Base-by-base conservation (phyloP, 2,888 invertebrate species). In the Panorpa germanica region DNA sequence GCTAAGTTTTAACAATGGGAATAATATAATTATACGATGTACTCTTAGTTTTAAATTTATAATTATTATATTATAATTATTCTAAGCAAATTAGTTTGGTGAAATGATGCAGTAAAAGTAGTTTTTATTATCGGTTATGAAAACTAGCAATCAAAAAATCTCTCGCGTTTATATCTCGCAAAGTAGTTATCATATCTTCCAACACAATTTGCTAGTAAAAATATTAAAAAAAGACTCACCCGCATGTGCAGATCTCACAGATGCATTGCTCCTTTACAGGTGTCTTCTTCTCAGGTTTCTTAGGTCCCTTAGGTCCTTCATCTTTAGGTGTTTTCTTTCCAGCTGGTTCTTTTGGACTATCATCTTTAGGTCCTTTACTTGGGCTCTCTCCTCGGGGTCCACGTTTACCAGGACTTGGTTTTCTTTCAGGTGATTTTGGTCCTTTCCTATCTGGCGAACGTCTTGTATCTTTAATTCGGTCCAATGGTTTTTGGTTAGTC, bases 211-310 rank as follows among this genome's bases (percentile, higher is more conserved):
- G 6, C 4, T 6, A 25, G 14, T 9, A 14, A 29, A 18, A 14
- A 32, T 23, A 28, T 28, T 29, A 26, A 24, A 31, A 34, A 27
- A 25, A 17, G 28, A 68, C 80, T 73, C 55, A 85, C 85, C 85
- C 85, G 59, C 85, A 85, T 46, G 82, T 85, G 52, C 85, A 85
- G 38, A 85, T 72, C 59, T 85, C 82, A 50, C 85, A 85, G 45
- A 85, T 81, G 52, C 85, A 85, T 52, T 80, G 76, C 47, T 83
- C 83, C 48, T 74, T 76, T 39, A 58, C 52, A 3, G 57, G 55
- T 41, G 56, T 53, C 23, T 50, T 47, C 33, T 51, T 44, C 29
- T 52, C 46, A 3, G 46, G 42, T 32, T 54, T 52, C 38, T 48
- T 52, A 12, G 55, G 47, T 3, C 48, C 48, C 40, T 54, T 52